Evolutionary conservation across 2,888 invertebrate species (phyloP).

Genomic region (Amaurobius ferox): DNA sequence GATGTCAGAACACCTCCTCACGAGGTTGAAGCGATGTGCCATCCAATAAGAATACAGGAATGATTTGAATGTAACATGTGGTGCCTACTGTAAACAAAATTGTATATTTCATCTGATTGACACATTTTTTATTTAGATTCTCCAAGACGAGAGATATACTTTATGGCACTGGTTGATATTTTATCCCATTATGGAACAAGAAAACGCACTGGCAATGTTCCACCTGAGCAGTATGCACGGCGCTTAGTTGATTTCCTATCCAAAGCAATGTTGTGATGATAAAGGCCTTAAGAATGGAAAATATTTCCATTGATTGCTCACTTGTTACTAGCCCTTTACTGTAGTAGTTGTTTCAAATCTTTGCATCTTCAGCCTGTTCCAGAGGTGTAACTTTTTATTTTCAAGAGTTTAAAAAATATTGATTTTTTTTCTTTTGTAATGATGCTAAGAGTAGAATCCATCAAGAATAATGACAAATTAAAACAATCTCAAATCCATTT

Average conservation of each 20-base stretch:
- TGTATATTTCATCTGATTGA: too few relatives aligned
- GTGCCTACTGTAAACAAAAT: too few relatives aligned
- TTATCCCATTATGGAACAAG: conserved; percentile 98
- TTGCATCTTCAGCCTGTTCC: not conserved
- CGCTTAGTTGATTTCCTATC: conserved; percentile 98
- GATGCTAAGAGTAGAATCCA: too few relatives aligned
- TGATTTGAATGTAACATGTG: too few relatives aligned
- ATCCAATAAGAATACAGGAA: too few relatives aligned
- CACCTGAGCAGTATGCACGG: conserved; percentile 98
- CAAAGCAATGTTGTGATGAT: conserved; percentile 81
- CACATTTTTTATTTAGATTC: conserved; percentile 81
- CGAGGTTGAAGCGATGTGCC: too few relatives aligned
- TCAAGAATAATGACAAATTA: too few relatives aligned
- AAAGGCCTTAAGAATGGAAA: conserved; percentile 19
- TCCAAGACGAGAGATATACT: conserved; percentile 91
- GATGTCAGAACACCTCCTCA: too few relatives aligned
- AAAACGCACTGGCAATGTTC: conserved; percentile 98
- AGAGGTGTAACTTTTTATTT: not conserved
- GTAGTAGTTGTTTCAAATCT: not conserved
- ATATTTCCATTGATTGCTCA: conserved; percentile 7
- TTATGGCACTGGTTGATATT: conserved; percentile 98
- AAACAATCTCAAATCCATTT: not conserved
- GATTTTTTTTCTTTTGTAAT: too few relatives aligned
- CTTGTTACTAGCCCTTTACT: conserved; percentile 6
- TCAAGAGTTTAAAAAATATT: too few relatives aligned